Evolutionary conservation across 1,140 invertebrate species (phyloP).

Genomic region (Heterodera schachtii): DNA sequence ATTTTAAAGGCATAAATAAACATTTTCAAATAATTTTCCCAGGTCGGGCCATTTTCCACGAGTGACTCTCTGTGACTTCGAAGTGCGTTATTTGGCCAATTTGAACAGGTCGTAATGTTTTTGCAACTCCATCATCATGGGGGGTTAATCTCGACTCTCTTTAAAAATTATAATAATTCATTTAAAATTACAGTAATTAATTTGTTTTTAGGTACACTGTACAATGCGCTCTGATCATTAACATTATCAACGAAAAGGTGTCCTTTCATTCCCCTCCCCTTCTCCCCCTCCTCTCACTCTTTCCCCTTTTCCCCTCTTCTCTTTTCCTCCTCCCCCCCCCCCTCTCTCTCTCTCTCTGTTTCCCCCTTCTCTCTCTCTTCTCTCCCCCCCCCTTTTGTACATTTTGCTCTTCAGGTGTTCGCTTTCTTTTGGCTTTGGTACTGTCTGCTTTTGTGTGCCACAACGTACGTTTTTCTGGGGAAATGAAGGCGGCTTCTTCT

Average conservation of each 20-base stretch:
- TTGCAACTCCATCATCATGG: too few relatives aligned
- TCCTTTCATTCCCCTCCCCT: too few relatives aligned
- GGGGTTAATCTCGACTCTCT: too few relatives aligned
- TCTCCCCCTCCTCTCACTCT: too few relatives aligned
- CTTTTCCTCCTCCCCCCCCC: too few relatives aligned
- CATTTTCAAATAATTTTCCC: background rate
- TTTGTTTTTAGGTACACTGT: conserved; percentile 55
- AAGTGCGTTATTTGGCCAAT: conserved; percentile 68
- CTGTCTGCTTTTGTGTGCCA: conserved; percentile 58
- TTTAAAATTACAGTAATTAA: conserved; percentile 22
- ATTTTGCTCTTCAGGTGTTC: conserved; percentile 50
- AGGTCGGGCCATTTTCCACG: conserved; percentile 67
- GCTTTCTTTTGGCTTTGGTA: conserved; percentile 66
- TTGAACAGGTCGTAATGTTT: conserved; percentile 50
- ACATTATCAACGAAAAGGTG: conserved; percentile 63
- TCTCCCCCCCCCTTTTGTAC: background rate
- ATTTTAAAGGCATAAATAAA: background rate
- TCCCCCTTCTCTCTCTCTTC: background rate
- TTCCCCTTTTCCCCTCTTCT: too few relatives aligned
- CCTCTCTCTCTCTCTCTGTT: too few relatives aligned
- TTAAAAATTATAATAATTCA: too few relatives aligned
- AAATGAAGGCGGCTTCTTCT: background rate
- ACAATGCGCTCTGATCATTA: conserved; percentile 64
- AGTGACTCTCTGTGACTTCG: conserved; percentile 69
- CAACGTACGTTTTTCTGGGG: conserved; percentile 47